A percentile compares a stretch with the other conserved stretches of the same genome.
Evolutionary conservation across 2,888 invertebrate species (phyloP).

Genomic region (Baccha elongata): DNA sequence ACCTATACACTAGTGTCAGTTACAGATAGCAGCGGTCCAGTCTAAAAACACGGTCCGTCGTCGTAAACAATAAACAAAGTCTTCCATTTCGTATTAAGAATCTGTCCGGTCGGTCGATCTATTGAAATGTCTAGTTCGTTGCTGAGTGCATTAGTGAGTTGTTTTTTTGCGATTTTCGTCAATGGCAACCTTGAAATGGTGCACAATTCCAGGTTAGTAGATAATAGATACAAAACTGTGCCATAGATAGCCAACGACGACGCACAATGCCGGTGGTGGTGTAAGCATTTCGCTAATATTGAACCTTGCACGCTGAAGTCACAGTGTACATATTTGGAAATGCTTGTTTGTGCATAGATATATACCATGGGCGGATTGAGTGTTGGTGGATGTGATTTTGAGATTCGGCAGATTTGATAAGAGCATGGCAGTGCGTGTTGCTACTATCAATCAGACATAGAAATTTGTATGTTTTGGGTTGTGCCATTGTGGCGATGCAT

Average conservation of each 20-base stretch:
- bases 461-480: slow-evolving; percentile 49
- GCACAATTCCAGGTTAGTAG: slow-evolving; percentile 68
- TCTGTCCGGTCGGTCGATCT: slow-evolving; percentile 8
- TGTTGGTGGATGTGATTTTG: slow-evolving; percentile 5
- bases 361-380: neutral
- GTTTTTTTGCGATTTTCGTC: slow-evolving; percentile 59
- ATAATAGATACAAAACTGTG: slow-evolving; percentile 39
- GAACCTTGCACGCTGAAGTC: slow-evolving; percentile 38
- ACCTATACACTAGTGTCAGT: slow-evolving; percentile 32
- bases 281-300: slow-evolving; percentile 16
- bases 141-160: slow-evolving; percentile 64
- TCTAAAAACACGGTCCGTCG: slow-evolving; percentile 25
- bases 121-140: slow-evolving; percentile 52
- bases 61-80: neutral
- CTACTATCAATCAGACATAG: slow-evolving; percentile 52
- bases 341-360: slow-evolving; percentile 1
- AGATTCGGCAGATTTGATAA: slow-evolving; percentile 49
- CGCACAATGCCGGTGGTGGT: neutral
- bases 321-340: slow-evolving; percentile 26
- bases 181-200: slow-evolving; percentile 64
- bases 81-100: slow-evolving; percentile 40
- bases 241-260: neutral
- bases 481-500: slow-evolving; percentile 26
- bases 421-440: slow-evolving; percentile 44
- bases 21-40: slow-evolving; percentile 33